Evolutionary conservation across 2,797 vertebrate species (phyloP), one percentile per base, ranked within the genome.

Genomic region (Rhinogobio ventralis): DNA sequence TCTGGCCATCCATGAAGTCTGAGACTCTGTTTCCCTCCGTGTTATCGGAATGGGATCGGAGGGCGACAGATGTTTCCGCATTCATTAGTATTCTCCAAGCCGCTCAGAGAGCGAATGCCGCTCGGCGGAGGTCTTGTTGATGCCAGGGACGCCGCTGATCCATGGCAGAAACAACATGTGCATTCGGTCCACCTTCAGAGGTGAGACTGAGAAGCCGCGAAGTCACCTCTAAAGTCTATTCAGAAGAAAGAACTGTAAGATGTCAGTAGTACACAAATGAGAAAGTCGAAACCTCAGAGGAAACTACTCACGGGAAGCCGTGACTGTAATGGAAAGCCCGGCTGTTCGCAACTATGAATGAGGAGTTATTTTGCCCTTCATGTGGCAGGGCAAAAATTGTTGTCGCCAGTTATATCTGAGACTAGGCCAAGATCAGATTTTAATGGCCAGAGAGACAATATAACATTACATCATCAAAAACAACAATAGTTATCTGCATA

Each of bases 61-160:
- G 92, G 93, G 91, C 91, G 92, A 94, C 95, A 95, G 95, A 95
- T 95, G 95, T 95, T 95, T 92, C 74, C 80, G 88, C 83, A 86
- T 90, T 95, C 94, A 95, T 95, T 95, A 93, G 95, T 93, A 95
- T 95, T 91, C 94, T 90, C 46, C 28, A 85, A 92, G 92, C 91
- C 86, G 62, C 83, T 86, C 53, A 86, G 20, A 91, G 92, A 91
- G 90, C 90, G 89, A 92, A 92, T 87, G 90, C 89, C 90, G 91
- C 92, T 89, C 88, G 80, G 85, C 91, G 90, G 94, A 95, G 93
- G 94, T 94, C 94, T 90, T 88, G 88, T 88, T 89, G 92, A 94
- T 94, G 93, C 94, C 93, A 95, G 95, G 93, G 94, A 94, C 91
- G 87, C 84, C 87, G 89, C 92, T 77, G 82, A 53, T 88, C 66